A percentile compares a stretch with the other conserved stretches of the same genome.
These are phyloP conservation scores for Megalops cyprinoides DNA, from an alignment of 2,797 vertebrate species.

Conservation along the genomic window DNA sequence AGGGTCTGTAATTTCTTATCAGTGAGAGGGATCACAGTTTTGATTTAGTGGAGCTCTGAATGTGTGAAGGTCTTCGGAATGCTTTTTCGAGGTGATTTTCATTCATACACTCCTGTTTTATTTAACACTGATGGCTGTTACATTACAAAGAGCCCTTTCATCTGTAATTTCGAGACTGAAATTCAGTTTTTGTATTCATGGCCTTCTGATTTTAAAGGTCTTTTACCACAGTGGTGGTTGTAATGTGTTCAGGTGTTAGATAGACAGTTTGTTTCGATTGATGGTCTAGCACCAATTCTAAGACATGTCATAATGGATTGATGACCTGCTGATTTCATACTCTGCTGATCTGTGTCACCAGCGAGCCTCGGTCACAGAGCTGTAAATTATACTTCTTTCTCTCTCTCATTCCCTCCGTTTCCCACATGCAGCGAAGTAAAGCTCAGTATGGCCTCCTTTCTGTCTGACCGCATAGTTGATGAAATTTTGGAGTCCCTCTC, in stretches of 20 bases:
- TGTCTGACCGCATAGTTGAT: slow-evolving; percentile 93
- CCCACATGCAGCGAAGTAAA: slow-evolving; percentile 85
- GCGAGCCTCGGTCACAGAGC: too few relatives aligned
- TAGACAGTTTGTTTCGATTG: slow-evolving; percentile 13
- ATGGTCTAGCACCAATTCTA: not conserved
- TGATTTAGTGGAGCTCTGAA: not conserved
- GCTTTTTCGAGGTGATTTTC: not conserved
- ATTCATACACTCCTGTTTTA: not conserved
- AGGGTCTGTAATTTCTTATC: not conserved
- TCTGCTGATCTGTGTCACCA: not conserved
- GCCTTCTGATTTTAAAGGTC: not conserved
- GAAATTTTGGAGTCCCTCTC: slow-evolving; percentile 93
- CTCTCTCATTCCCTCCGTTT: not conserved
- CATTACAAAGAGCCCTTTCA: not conserved
- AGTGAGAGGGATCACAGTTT: not conserved
- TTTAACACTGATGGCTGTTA: not conserved
- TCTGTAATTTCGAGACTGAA: not conserved
- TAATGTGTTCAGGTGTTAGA: not conserved
- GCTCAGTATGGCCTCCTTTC: slow-evolving; percentile 86
- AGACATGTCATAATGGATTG: slow-evolving; percentile 7
- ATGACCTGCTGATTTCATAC: slow-evolving; percentile 14
- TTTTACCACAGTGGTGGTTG: not conserved
- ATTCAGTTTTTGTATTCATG: not conserved
- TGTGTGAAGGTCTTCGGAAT: not conserved
- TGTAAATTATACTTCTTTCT: not conserved